Conservation (phyloP, 2,113 vertebrate genomes). For the Euleptes europaea region DNA sequence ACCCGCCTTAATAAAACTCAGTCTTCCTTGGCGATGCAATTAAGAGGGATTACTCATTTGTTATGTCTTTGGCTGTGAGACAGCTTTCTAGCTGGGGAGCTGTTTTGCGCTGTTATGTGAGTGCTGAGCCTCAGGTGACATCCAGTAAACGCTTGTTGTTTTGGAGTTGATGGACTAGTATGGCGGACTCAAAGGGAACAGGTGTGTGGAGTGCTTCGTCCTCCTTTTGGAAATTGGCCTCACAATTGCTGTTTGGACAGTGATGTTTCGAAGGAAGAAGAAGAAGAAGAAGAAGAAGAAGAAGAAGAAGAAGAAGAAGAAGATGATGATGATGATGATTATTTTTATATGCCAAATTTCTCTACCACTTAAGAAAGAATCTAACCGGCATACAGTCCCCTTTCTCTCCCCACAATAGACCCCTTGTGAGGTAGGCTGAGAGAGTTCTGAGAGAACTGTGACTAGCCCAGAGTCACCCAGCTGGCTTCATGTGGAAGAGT, state of each 20-base stretch:
- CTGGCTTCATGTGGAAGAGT: too few relatives aligned
- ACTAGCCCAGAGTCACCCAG: too few relatives aligned
- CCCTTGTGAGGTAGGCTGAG: too few relatives aligned
- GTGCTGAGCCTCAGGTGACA: not conserved
- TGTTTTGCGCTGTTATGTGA: not conserved
- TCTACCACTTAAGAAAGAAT: too few relatives aligned
- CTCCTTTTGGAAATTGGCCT: not conserved
- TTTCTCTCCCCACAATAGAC: too few relatives aligned
- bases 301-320: too few relatives aligned
- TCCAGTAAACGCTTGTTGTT: not conserved
- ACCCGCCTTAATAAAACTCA: not conserved
- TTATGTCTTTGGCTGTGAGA: not conserved
- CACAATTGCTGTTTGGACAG: not conserved
- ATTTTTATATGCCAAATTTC: too few relatives aligned
- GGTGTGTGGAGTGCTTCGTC: not conserved
- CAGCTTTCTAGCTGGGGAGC: not conserved
- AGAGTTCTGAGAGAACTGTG: too few relatives aligned
- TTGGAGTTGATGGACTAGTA: not conserved
- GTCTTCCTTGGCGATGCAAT: not conserved
- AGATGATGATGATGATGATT: too few relatives aligned
- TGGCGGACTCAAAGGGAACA: not conserved
- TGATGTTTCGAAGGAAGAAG: not conserved
- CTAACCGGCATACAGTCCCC: too few relatives aligned
- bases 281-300: too few relatives aligned
- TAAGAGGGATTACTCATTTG: not conserved